A percentile compares a stretch with the other conserved stretches of the same genome.
These are phyloP conservation scores for Urocynchramus pylzowi DNA, from an alignment of 2,113 vertebrate genomes.

Conservation along the genomic window DNA sequence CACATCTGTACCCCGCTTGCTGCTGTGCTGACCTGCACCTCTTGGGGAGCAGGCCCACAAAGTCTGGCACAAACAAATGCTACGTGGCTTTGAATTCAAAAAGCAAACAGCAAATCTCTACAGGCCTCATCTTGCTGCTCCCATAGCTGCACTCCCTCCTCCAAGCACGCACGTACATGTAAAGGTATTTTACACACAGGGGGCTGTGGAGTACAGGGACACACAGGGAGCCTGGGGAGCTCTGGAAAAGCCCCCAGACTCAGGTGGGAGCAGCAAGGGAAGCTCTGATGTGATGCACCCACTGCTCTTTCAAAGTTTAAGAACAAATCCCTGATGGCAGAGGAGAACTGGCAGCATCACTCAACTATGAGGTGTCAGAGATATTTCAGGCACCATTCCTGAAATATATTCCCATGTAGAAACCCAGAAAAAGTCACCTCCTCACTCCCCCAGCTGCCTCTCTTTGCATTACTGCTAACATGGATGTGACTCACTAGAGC, in stretches of 20 bases:
- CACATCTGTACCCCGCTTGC: background rate
- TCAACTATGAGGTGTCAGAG: background rate
- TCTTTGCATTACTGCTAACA: constrained; percentile 6
- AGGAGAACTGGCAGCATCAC: background rate
- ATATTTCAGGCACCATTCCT: constrained; percentile 29
- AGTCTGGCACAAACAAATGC: background rate
- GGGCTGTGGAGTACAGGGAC: background rate
- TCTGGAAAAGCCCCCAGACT: background rate
- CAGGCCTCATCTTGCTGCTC: background rate
- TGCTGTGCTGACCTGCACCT: background rate
- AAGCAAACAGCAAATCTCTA: background rate
- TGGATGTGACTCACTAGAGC: constrained; percentile 48
- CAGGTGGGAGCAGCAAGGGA: background rate
- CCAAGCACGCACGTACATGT: background rate
- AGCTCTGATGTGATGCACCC: background rate
- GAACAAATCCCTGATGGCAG: background rate
- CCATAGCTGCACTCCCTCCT: background rate
- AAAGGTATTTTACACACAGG: background rate
- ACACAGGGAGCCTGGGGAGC: background rate
- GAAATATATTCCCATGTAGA: constrained; percentile 25
- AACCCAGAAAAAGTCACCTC: constrained; percentile 38
- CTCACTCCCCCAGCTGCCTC: constrained; percentile 38
- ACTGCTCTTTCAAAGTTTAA: background rate
- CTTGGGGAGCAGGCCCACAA: background rate
- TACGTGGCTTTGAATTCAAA: fast-evolving